Base-by-base conservation (phyloP, 2,888 invertebrate species). In the Oscheius sp. region DNA sequence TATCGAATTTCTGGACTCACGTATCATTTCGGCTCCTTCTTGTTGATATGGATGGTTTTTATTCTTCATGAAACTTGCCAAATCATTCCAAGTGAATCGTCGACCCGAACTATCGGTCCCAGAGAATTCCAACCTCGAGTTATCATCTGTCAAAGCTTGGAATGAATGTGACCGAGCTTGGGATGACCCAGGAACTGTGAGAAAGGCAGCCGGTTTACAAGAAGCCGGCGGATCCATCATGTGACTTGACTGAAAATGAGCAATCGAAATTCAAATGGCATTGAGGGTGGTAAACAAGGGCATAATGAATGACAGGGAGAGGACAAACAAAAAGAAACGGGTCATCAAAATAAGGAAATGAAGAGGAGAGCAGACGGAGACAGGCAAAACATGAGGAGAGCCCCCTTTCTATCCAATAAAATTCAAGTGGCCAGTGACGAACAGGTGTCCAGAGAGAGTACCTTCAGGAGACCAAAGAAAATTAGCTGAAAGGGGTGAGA, bases 31-130 rank as follows among this genome's bases (percentile, higher is more conserved):
- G 12, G 52, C 66, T 29, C 66, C 23, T 25, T 52, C 66, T 18
- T 66, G 52, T 25, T 52, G 49, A 27, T 66, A 66, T 13, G 49
- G 49, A 27, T 66, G 66, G 25, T 66, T 27, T 27, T 66, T 66
- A 35, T 66, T 66, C 27, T 66, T 66, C 29, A 66, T 16, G 12
- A 66, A 66, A n/a, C 52, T 52, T 5, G 52, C 29, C 9, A 66
- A 13, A n/a, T 66, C 66, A 29, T 66, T 66, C 66, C 66, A 66
- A 1, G 66, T 66, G 21, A 66, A 66, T 16, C 66, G 23, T n/a
- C 66, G 23, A n/a, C 52, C 66, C 9, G 66, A 49, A 66, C 25
- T 13, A n/a, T 29, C 49, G 13, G 66, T 18, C 13, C 27, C 49
- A 1, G 66, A n/a, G 18, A 66, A 66, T 43, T 61, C 61, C 18